Base-by-base conservation (phyloP, 2,113 vertebrate genomes). In the Epinephelus cyanopodus region DNA sequence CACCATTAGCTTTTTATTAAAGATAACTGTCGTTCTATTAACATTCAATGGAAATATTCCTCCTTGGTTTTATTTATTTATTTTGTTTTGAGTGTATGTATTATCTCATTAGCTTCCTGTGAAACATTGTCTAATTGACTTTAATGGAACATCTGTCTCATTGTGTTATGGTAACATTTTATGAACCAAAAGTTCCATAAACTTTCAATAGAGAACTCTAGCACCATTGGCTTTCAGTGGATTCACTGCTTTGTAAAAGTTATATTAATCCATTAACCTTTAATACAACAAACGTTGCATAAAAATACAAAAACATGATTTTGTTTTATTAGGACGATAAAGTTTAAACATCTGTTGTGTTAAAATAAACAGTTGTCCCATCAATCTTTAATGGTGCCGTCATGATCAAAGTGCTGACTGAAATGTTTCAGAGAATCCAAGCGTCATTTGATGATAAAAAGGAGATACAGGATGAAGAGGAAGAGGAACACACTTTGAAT, bases 401-500 rank as follows among this genome's bases (percentile, higher is more conserved):
- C 23, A 19, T 77, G 45, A 85, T 33, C 6, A 27, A 48, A 68
- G 23, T 33, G 10, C 33, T n/a, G 29, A 68, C 39, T 21, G 3
- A 71, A 18, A 29, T 61, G 63, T 77, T 67, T 76, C 5, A 39
- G n/a, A 84, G 23, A 77, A 78, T 57, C 56, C 19, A 25, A n/a
- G 66, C 5, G 37, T 68, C 33, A 69, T 79, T 64, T 64, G 42
- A 74, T 53, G 25, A 63, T 23, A 3, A 81, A 75, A 82, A 39
- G 4, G 27, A 54, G 29, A 77, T 21, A 69, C 11, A 21, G 29
- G 27, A 81, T 11, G 3, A 72, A 60, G 48, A 56, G 48, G 53
- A 69, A 10, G 37, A 25, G 72, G 39, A 60, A 37, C 69, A 84
- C 58, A 68, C 77, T 19, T 80, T 64, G 57, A 80, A 88, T 57